phyloP scores from a whole-genome alignment of 2,113 vertebrate species.

The Anoplopoma fimbria region DNA sequence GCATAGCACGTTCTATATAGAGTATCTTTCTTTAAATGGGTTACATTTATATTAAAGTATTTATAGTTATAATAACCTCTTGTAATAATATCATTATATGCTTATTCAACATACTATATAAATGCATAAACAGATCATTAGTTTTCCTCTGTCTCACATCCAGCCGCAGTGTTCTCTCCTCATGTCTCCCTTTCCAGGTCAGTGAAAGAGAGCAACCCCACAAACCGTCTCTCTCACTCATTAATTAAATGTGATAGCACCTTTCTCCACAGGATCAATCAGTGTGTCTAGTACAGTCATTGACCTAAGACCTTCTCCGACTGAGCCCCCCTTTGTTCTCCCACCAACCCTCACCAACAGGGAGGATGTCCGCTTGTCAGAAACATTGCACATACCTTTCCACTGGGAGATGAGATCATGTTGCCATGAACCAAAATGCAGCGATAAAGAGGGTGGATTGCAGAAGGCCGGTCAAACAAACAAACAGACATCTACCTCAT shows the following conservation, averaged over 20 bases:
- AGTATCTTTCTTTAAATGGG: not conserved
- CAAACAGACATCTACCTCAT: slow-evolving; percentile 48
- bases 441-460: slow-evolving; percentile 44
- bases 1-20: not conserved
- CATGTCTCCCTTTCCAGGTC: slow-evolving; percentile 66
- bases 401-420: slow-evolving; percentile 59
- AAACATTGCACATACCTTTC: slow-evolving; percentile 46
- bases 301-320: slow-evolving; percentile 75
- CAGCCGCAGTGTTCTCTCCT: slow-evolving; percentile 22
- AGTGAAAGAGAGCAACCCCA: slow-evolving; percentile 43
- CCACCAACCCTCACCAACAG: slow-evolving; percentile 46
- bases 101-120: slow-evolving; percentile 33
- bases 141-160: slow-evolving; percentile 34
- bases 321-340: slow-evolving; percentile 45
- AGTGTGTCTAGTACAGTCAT: slow-evolving; percentile 73
- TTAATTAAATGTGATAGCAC: slow-evolving; percentile 72
- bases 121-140: slow-evolving; percentile 62
- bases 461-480: slow-evolving; percentile 41
- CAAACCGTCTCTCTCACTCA: slow-evolving; percentile 52
- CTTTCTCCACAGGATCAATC: slow-evolving; percentile 74
- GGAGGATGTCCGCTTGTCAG: slow-evolving; percentile 64
- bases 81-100: slow-evolving; percentile 18
- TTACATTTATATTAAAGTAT: slow-evolving; percentile 1
- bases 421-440: slow-evolving; percentile 58
- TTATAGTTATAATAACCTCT: not conserved